Conservation (phyloP, 64 coral and sea anemone species). For the Orbicella faveolata region DNA sequence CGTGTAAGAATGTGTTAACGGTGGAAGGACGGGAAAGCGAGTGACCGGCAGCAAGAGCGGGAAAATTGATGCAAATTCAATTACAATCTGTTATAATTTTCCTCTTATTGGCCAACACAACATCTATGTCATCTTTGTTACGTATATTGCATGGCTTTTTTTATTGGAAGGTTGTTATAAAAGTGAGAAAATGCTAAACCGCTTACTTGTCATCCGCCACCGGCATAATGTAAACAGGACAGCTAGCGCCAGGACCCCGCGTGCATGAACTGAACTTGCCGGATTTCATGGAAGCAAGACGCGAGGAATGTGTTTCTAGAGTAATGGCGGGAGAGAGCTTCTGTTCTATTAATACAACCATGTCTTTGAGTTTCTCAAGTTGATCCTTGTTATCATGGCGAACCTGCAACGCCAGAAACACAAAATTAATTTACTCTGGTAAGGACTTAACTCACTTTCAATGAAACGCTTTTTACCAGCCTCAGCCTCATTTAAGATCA, state of each 20-base stretch:
- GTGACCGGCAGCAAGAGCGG: too few species aligned
- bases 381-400: conserved; percentile 96
- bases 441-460: not conserved
- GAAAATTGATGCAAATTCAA: too few species aligned
- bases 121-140: too few species aligned
- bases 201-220: conserved; percentile 85
- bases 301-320: conserved; percentile 75
- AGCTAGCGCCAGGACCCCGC: conserved; percentile 10
- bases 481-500: not conserved
- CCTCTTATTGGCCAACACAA: too few species aligned
- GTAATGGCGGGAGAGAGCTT: conserved; percentile 69
- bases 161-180: not conserved
- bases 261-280: conserved; percentile 65
- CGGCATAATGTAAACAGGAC: conserved; percentile 79
- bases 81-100: too few species aligned
- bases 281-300: conserved; percentile 77
- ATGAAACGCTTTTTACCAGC: too few species aligned
- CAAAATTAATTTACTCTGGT: not conserved
- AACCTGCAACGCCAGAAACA: conserved; percentile 42
- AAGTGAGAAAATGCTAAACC: not conserved
- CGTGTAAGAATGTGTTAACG: too few species aligned
- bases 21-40: too few species aligned
- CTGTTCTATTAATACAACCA: conserved; percentile 78
- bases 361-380: conserved; percentile 82
- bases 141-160: too few species aligned